Evolutionary conservation across 2,797 vertebrate species (phyloP).

Genomic region (Atherinosoma microstoma): DNA sequence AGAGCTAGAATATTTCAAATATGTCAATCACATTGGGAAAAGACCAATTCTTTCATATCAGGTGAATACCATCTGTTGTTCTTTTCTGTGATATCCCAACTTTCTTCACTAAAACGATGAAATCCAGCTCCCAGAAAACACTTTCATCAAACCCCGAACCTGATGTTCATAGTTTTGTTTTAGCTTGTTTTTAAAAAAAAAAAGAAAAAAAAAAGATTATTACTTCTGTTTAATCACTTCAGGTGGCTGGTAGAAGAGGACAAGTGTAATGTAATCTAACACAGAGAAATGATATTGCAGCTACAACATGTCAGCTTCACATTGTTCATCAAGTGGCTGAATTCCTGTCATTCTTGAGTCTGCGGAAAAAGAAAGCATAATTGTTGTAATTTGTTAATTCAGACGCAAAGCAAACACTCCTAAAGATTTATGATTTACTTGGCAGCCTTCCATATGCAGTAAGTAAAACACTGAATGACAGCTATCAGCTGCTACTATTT

Average conservation of each 20-base stretch:
- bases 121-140: neutral
- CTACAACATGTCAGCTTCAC: conserved; percentile 22
- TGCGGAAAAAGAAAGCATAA: conserved; percentile 26
- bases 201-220: neutral
- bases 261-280: neutral
- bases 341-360: conserved; percentile 51
- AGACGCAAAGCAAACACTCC: conserved; percentile 31
- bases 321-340: conserved; percentile 34
- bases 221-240: conserved; percentile 5
- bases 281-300: neutral
- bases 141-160: neutral
- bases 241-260: neutral
- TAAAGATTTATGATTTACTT: conserved; percentile 12
- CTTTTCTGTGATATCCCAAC: neutral
- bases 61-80: conserved; percentile 11
- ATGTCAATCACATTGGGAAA: conserved; percentile 19
- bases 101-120: neutral
- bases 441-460: conserved; percentile 12
- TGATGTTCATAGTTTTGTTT: neutral
- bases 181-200: neutral
- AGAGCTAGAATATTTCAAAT: conserved; percentile 29
- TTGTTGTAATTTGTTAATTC: conserved; percentile 42
- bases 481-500: neutral
- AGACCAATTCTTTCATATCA: conserved; percentile 15
- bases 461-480: conserved; percentile 26